Evolutionary conservation across 2,888 invertebrate genomes (phyloP).

Genomic region (Spodoptera picta): DNA sequence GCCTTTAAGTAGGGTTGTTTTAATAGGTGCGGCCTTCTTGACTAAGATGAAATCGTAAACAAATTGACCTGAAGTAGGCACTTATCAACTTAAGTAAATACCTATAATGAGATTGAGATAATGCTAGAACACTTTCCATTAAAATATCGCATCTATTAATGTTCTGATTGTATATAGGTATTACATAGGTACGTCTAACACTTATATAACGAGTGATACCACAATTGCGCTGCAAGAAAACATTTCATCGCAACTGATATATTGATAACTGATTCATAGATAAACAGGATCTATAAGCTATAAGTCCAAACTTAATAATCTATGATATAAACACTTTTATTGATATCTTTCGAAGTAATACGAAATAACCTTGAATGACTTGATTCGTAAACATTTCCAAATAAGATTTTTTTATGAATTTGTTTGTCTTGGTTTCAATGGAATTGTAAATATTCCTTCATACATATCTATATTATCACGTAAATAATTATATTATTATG

Average conservation of each 20-base stretch:
- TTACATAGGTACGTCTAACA: constrained; percentile 17
- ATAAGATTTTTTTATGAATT: background rate
- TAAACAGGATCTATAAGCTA: constrained; percentile 20
- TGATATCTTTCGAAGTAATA: constrained; percentile 20
- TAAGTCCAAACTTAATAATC: constrained; percentile 20
- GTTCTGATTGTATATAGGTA: background rate
- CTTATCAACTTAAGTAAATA: background rate
- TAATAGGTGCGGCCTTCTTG: background rate
- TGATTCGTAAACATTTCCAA: constrained; percentile 22
- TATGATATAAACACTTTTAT: constrained; percentile 26
- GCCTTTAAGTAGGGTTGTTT: no score
- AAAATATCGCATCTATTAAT: constrained; percentile 19
- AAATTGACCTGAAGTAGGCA: constrained; percentile 6
- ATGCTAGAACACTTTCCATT: constrained; percentile 20
- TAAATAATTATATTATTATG: no score
- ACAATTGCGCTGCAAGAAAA: constrained; percentile 34
- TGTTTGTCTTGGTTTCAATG: constrained; percentile 8
- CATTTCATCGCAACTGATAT: constrained; percentile 15
- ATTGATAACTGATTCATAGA: constrained; percentile 25
- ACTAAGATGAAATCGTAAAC: constrained; percentile 6
- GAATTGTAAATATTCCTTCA: constrained; percentile 8
- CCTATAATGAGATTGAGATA: background rate
- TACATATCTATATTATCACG: background rate
- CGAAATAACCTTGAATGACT: constrained; percentile 33
- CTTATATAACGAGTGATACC: constrained; percentile 15